phyloP scores from a whole-genome alignment of 2,113 vertebrate genomes.

The Stomatorhinus ivindoensis region DNA sequence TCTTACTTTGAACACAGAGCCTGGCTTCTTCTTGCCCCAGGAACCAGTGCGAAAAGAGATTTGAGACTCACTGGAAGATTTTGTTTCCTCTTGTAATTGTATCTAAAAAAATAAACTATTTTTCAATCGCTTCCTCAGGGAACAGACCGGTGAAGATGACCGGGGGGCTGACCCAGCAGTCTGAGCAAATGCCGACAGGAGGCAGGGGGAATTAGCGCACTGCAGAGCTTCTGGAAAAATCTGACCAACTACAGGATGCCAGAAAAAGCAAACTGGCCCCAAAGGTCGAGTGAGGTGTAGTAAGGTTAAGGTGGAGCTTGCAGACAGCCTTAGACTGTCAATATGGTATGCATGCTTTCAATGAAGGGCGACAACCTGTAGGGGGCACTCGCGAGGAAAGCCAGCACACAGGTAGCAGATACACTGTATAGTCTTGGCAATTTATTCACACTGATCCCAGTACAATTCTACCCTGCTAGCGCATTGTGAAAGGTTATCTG shows the following conservation, averaged over 20 bases:
- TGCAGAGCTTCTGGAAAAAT: background rate
- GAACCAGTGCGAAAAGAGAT: constrained; percentile 66
- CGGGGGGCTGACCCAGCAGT: background rate
- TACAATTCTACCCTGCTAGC: background rate
- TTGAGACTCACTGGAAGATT: constrained; percentile 58
- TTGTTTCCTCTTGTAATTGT: constrained; percentile 61
- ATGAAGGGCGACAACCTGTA: background rate
- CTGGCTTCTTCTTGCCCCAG: constrained; percentile 71
- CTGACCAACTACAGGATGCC: background rate
- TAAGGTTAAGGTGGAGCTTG: background rate
- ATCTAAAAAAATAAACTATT: constrained; percentile 66
- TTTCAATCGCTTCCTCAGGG: constrained; percentile 30
- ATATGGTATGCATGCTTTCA: background rate
- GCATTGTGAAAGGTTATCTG: background rate
- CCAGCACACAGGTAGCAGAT: background rate
- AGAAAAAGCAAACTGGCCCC: background rate
- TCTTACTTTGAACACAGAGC: constrained; percentile 66
- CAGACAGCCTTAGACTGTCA: background rate
- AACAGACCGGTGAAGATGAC: background rate
- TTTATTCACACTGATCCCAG: background rate
- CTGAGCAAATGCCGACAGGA: background rate
- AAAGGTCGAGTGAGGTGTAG: background rate
- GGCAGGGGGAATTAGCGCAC: background rate
- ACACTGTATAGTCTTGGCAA: background rate
- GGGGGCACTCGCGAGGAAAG: background rate